Conservation (phyloP, 2,888 invertebrate genomes). For the Helobdella robusta region DNA sequence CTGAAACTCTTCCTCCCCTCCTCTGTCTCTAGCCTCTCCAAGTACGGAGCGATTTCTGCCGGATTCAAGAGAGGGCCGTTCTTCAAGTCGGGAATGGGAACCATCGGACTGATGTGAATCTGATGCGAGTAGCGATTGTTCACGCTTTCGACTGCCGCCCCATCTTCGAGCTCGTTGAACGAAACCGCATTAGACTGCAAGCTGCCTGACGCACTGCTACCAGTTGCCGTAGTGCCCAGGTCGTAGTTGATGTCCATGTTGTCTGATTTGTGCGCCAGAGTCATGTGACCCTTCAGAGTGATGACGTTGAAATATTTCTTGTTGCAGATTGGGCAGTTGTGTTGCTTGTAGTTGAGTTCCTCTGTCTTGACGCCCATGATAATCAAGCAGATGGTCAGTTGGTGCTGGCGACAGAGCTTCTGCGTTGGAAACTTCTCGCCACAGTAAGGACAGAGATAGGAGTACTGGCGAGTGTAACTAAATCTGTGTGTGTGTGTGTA, state of each 20-base stretch:
- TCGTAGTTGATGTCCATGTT: constrained; percentile 7
- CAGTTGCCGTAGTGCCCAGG: not conserved
- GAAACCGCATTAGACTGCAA: not conserved
- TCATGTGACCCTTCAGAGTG: constrained; percentile 29
- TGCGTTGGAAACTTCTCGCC: constrained; percentile 29
- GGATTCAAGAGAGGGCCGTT: constrained; percentile 6
- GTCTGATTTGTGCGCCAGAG: constrained; percentile 26
- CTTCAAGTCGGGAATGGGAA: constrained; percentile 18
- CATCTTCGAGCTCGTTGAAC: not conserved
- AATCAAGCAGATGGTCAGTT: constrained; percentile 25
- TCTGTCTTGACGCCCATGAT: constrained; percentile 29
- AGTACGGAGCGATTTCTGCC: not conserved
- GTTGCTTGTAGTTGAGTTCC: constrained; percentile 29
- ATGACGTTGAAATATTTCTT: constrained; percentile 30
- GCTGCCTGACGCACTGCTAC: not conserved
- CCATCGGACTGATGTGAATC: constrained; percentile 10
- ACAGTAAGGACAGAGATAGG: constrained; percentile 29
- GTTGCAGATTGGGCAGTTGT: constrained; percentile 28
- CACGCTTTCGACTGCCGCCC: not conserved
- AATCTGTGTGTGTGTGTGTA: not conserved
- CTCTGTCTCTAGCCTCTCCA: not conserved
- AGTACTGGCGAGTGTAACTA: constrained; percentile 28
- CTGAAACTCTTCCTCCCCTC: not conserved
- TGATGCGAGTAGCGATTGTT: not conserved
- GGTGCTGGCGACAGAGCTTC: constrained; percentile 28